Evolutionary conservation across 1,140 invertebrate genomes (phyloP), one percentile per base, ranked within the genome.

Genomic region (Magallana angulata): DNA sequence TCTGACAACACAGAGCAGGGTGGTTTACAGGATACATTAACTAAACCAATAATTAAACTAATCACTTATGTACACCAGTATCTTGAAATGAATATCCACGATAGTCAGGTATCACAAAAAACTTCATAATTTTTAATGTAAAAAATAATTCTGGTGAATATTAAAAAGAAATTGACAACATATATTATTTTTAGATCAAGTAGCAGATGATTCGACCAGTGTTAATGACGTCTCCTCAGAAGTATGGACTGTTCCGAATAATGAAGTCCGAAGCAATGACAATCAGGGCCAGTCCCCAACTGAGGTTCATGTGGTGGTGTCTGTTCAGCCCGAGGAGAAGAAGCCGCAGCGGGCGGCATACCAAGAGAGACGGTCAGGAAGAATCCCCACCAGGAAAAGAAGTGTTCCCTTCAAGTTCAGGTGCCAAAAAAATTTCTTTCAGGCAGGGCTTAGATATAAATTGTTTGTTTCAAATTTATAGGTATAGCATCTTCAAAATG

Each of bases 401-500:
- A 87, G 91, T 48, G 90, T 93, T 84, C 92, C 93, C 24, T 85
- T 90, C n/a, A 93, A 93, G 86, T 93, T 92, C 60, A 91, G 91
- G 92, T 93, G n/a, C 16, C 16, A 8, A 30, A 11, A 81, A 36
- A 1, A 24, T 48, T 48, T 48, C 36, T 48, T 5, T 48, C 36
- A 48, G 36, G 5, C 36, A 1, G 2, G 36, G 36, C 36, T 48
- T 48, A 48, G 14, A 62, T n/a, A n/a, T 18, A 14, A 24, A 85
- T n/a, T 30, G 57, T 85, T 3, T 12, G 11, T 11, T 30, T 59
- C 24, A 62, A 24, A 30, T 36, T 85, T 6, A 48, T 48, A 57
- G 16, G 24, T 85, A 30, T 24, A 18, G 7, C 16, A 84, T n/a
- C n/a, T 84, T 8, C 18, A 60, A 11, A 8, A 36, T 56, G 12